Percentiles rank a stretch among this genome's conserved stretches.
These are phyloP conservation scores for Chouioia cunea DNA, from an alignment of 2,888 invertebrate species.

Conservation along the genomic window DNA sequence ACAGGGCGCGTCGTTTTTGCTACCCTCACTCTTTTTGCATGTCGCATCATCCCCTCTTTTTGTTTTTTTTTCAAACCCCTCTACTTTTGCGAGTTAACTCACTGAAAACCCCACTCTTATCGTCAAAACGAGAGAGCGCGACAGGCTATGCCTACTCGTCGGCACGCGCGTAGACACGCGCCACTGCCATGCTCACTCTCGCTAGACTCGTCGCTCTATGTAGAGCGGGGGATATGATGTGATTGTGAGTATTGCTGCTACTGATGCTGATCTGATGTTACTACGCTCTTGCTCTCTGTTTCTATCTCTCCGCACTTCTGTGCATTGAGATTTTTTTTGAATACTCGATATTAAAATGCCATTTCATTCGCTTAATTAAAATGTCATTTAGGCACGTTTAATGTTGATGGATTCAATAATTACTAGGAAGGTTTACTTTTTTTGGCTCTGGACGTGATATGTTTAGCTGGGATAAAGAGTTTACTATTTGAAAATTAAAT, in stretches of 20 bases:
- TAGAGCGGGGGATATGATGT: constrained; percentile 18
- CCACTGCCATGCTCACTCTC: constrained; percentile 45
- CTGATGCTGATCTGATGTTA: too few species aligned
- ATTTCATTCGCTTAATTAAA: too few species aligned
- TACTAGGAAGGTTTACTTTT: too few species aligned
- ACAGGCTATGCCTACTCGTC: background rate
- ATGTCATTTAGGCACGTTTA: too few species aligned
- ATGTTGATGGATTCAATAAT: too few species aligned
- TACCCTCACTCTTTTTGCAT: background rate
- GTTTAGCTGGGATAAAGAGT: too few species aligned
- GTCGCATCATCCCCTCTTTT: background rate
- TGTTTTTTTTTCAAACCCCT: constrained; percentile 46
- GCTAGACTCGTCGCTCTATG: constrained; percentile 42
- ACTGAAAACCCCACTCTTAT: constrained; percentile 4
- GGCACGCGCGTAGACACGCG: background rate
- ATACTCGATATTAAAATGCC: background rate
- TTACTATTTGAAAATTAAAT: too few species aligned
- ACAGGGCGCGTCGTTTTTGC: constrained; percentile 23
- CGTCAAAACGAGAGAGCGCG: constrained; percentile 4
- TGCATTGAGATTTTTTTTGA: constrained; percentile 24
- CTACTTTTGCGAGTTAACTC: constrained; percentile 8
- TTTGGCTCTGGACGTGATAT: too few species aligned
- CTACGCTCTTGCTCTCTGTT: background rate
- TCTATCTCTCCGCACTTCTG: constrained; percentile 1
- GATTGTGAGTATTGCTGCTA: too few species aligned